These are phyloP conservation scores for Dysmachus trigonus DNA, from an alignment of 2,888 invertebrate species.

Conservation along the genomic window DNA sequence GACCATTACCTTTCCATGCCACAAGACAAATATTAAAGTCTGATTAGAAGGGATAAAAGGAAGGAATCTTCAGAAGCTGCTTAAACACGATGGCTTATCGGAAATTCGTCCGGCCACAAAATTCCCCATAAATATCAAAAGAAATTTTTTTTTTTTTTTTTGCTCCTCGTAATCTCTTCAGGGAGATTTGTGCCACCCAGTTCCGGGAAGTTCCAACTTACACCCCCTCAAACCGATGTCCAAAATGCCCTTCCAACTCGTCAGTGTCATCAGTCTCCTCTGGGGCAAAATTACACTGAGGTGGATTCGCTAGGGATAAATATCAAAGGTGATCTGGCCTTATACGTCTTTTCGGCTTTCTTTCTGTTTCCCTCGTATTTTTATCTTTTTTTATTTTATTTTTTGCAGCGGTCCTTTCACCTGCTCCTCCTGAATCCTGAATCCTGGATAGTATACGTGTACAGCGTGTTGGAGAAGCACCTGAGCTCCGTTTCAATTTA, in stretches of 20 bases:
- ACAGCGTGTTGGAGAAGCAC: background rate
- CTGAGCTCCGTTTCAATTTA: conserved; percentile 1
- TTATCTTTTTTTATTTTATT: background rate
- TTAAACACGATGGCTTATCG: background rate
- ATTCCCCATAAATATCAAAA: conserved; percentile 14
- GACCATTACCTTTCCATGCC: background rate
- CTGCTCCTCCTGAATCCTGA: background rate
- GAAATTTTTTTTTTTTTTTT: background rate
- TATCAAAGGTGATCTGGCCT: conserved; percentile 9
- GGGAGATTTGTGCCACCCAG: background rate
- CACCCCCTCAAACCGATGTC: background rate
- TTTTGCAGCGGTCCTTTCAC: background rate
- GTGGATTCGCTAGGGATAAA: background rate
- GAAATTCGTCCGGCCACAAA: conserved; percentile 3
- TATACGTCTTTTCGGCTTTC: background rate
- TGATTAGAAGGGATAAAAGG: background rate
- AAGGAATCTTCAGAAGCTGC: background rate
- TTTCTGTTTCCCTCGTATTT: background rate
- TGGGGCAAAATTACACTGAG: background rate
- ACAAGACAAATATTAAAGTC: conserved; percentile 5
- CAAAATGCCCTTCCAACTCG: background rate
- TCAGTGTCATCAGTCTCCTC: background rate
- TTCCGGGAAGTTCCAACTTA: background rate
- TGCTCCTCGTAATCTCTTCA: background rate
- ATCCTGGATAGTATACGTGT: background rate